Base-by-base conservation (phyloP, 1,140 invertebrate species). In the Galleria mellonella region DNA sequence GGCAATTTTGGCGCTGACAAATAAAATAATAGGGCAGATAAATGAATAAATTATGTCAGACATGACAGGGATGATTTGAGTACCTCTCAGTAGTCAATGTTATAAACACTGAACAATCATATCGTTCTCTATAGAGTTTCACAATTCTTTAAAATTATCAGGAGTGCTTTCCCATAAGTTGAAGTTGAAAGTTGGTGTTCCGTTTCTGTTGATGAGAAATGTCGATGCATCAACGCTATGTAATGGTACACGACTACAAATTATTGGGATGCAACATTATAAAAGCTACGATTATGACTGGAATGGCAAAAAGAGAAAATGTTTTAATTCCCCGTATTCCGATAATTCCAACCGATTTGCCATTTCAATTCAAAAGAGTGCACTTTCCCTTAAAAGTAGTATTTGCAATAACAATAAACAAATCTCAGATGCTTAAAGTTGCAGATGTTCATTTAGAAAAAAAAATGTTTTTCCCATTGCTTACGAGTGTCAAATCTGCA, bases 361-460 rank as follows among this genome's bases (percentile, higher is more conserved):
- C n/a, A n/a, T n/a, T n/a, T n/a, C n/a, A n/a, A n/a, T n/a, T n/a
- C n/a, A n/a, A n/a, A n/a, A n/a, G n/a, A 30, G 14, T 85, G 0
- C 87, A 90, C 50, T 89, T 90, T 73, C 84, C 87, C 14, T 32
- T 90, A 0, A 50, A 72, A 43, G 43, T 86, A 2, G 54, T 63
- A 6, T 90, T 88, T 66, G 79, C 85, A 11, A 87, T 89, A 66
- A 86, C 87, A 0, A 86, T n/a, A n/a, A n/a, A n/a, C n/a, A n/a
- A n/a, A n/a, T n/a, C n/a, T 9, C 87, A 89, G 62, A 48, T 38
- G 9, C 9, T 41, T 1, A 48, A 48, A 42, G 47, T 50, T n/a
- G 47, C 47, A 29, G 9, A 32, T 27, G 29, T 41, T 32, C 32
- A 46, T 46, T 44, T 47, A 28, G 36, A 33, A 29, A 13, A 40